Base-by-base conservation (phyloP, 2,113 vertebrate species). In the Scomber colias region DNA sequence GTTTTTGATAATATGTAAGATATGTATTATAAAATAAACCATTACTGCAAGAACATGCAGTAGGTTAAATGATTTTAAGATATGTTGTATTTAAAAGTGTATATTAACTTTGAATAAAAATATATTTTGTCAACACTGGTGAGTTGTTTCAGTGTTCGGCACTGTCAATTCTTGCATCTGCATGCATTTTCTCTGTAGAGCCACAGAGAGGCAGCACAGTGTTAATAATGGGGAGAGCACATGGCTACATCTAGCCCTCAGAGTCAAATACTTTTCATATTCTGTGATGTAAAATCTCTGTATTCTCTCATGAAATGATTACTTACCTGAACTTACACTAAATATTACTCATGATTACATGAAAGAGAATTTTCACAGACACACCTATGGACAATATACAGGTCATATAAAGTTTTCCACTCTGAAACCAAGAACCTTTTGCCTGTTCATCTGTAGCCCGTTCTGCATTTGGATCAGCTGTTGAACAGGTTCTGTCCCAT, bases 151-250 rank as follows among this genome's bases (percentile, higher is more conserved):
- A 27, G 17, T 24, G 0, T 50, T 40, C 56, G 50, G 17, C 15
- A 5, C 11, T 19, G 11, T 59, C 40, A 44, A 2, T 21, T 8
- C 35, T 40, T 40, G 35, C 60, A 46, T 66, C 14, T 73, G 27
- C 49, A 3, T 89, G 91, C 74, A 69, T 21, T 87, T 88, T 62
- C 78, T 60, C 40, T 53, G 5, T 12, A 45, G 12, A 12, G 63
- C 92, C 95, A 95, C 92, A 70, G 35, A 74, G 92, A 71, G 94
- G 94, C 94, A 95, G 94, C 77, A 90, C 45, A 81, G 89, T 30
- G 60, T 85, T 82, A 82, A 1, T 15, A 71, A 79, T 85, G 64
- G 55, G 51, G 27, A 21, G 24, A 77, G 51, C 31, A 72, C 16
- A 3, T 61, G 0, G 2, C 15, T 3, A 27, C n/a, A 27, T 27